These are phyloP conservation scores for Apaloderma vittatum DNA, from an alignment of 2,113 vertebrate genomes.

Conservation along the genomic window DNA sequence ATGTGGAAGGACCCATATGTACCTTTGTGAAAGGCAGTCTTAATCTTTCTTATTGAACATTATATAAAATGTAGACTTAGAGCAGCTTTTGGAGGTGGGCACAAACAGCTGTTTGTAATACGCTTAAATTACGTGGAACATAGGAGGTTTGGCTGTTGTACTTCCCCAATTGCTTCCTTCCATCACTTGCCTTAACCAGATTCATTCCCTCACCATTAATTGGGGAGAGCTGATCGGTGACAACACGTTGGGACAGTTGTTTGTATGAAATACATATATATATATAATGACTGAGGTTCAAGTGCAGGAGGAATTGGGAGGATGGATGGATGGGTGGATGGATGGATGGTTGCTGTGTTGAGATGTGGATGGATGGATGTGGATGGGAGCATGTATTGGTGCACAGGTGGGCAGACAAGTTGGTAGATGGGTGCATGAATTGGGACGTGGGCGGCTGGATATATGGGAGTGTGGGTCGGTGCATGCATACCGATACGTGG, in stretches of 20 bases:
- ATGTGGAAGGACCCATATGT: accelerated
- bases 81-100: not conserved
- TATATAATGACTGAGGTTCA: not conserved
- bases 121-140: not conserved
- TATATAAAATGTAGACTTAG: not conserved
- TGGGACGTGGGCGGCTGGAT: not conserved
- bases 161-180: not conserved
- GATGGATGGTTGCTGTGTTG: not conserved
- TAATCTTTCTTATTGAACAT: not conserved
- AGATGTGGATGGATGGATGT: too few species aligned
- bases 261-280: not conserved
- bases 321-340: not conserved
- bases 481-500: accelerated
- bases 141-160: not conserved
- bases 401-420: not conserved
- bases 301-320: not conserved
- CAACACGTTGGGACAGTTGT: not conserved
- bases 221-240: not conserved
- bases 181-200: not conserved
- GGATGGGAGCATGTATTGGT: not conserved
- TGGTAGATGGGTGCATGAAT: too few species aligned
- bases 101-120: not conserved
- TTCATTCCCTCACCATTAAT: not conserved
- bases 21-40: not conserved
- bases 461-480: not conserved